phyloP scores from a whole-genome alignment of 2,113 vertebrate species.

The Callipepla californica region DNA sequence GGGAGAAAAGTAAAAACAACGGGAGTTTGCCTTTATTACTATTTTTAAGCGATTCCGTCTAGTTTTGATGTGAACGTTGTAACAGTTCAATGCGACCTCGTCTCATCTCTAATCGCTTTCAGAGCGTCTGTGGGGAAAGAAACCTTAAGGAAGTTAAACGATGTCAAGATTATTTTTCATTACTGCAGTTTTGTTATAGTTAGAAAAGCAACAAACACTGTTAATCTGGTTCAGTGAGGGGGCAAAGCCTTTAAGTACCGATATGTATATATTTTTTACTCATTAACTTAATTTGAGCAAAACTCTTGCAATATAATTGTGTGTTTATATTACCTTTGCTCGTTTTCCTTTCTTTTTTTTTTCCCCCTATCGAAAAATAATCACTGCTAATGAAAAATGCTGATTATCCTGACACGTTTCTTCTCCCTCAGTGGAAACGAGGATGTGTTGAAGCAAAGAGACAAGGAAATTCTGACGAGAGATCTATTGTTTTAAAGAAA shows the following conservation, averaged over 20 bases:
- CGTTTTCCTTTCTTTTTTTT: background rate
- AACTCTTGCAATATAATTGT: conserved; percentile 9
- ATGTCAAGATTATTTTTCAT: conserved; percentile 74
- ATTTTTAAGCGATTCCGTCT: conserved; percentile 23
- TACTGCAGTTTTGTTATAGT: conserved; percentile 41
- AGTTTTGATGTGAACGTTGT: conserved; percentile 19
- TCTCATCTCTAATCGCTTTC: conserved; percentile 57
- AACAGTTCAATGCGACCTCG: conserved; percentile 6
- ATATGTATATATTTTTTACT: background rate
- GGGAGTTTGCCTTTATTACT: background rate
- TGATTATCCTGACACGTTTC: conserved; percentile 36
- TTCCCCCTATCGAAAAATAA: background rate
- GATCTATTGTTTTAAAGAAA: conserved; percentile 36
- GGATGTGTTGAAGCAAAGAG: conserved; percentile 9
- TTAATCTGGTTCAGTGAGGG: conserved; percentile 71
- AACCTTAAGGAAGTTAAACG: conserved; percentile 62
- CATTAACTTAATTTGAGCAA: conserved; percentile 60
- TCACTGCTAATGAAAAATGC: conserved; percentile 25
- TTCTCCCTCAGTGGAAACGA: conserved; percentile 12
- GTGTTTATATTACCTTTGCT: conserved; percentile 29
- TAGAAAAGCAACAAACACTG: conserved; percentile 67
- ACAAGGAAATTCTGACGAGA: conserved; percentile 56
- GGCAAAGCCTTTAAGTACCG: conserved; percentile 58
- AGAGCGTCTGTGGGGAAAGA: conserved; percentile 48
- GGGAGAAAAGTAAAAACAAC: background rate